Conservation (phyloP, 2,888 invertebrate species). For the Ceramica pisi region DNA sequence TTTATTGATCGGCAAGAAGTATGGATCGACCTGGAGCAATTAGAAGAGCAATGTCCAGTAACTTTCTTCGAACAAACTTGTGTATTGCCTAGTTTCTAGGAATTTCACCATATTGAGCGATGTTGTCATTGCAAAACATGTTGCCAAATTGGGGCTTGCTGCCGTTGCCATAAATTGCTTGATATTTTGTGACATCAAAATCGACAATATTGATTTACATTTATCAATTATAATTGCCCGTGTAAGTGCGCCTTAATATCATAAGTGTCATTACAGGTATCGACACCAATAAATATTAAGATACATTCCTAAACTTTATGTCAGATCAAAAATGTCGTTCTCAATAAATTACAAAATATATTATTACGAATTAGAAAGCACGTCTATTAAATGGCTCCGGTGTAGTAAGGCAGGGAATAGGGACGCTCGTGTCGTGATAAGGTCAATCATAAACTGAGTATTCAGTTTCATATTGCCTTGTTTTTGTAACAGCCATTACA, state of each 20-base stretch:
- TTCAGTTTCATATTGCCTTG: slow-evolving; percentile 73
- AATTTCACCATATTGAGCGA: no score
- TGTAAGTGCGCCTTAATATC: not conserved
- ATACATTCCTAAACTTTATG: slow-evolving; percentile 63
- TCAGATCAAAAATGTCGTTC: slow-evolving; percentile 65
- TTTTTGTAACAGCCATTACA: slow-evolving; percentile 64
- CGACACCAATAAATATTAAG: slow-evolving; percentile 59
- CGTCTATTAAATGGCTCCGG: slow-evolving; percentile 68
- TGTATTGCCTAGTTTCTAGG: no score
- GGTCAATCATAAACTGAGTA: slow-evolving; percentile 74
- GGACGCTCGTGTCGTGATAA: slow-evolving; percentile 70
- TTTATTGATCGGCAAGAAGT: no score
- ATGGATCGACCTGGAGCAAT: no score
- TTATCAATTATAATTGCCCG: no score
- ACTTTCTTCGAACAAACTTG: no score
- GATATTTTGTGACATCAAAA: no score
- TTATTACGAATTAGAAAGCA: slow-evolving; percentile 72
- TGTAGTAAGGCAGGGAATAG: slow-evolving; percentile 68
- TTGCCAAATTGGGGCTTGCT: no score
- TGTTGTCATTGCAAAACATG: no score
- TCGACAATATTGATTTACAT: no score
- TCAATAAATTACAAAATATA: slow-evolving; percentile 67
- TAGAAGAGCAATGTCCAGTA: no score
- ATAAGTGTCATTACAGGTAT: slow-evolving; percentile 50
- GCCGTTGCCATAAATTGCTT: no score